Conservation (phyloP, 2,797 vertebrate genomes). For the Schizopygopsis malacanthus region DNA sequence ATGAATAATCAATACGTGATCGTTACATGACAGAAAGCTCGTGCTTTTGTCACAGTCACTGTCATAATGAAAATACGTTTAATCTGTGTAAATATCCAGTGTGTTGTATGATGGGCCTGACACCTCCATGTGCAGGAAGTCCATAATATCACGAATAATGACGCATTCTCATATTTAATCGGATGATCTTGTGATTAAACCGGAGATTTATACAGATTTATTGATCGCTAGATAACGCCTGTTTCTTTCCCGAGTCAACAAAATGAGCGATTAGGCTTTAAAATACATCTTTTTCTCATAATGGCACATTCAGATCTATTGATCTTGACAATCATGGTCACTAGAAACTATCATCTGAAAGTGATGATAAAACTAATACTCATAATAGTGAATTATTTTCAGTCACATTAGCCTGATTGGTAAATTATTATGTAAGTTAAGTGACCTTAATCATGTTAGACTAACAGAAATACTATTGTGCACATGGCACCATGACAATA, state of each 20-base stretch:
- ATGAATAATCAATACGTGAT: neutral
- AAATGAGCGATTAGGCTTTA: neutral
- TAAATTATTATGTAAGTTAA: neutral
- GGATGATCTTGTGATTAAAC: neutral
- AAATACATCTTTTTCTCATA: neutral
- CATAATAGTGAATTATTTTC: neutral
- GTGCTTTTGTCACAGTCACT: neutral
- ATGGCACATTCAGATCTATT: neutral
- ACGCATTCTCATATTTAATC: conserved; percentile 25
- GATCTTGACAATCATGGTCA: neutral
- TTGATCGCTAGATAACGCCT: neutral
- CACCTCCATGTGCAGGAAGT: conserved; percentile 38
- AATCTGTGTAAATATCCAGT: neutral
- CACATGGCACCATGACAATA: neutral
- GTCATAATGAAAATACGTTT: neutral
- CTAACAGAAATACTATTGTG: neutral
- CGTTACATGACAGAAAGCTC: neutral
- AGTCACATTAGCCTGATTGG: neutral
- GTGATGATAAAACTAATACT: neutral
- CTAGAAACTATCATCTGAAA: neutral
- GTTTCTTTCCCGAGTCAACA: neutral
- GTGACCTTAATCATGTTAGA: neutral
- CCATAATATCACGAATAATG: conserved; percentile 11
- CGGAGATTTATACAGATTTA: neutral
- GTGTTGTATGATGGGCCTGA: neutral